Percentiles rank a stretch among this genome's conserved stretches.
These are phyloP conservation scores for Myotis daubentonii DNA, from an alignment of 2,797 vertebrate genomes.

Conservation along the genomic window DNA sequence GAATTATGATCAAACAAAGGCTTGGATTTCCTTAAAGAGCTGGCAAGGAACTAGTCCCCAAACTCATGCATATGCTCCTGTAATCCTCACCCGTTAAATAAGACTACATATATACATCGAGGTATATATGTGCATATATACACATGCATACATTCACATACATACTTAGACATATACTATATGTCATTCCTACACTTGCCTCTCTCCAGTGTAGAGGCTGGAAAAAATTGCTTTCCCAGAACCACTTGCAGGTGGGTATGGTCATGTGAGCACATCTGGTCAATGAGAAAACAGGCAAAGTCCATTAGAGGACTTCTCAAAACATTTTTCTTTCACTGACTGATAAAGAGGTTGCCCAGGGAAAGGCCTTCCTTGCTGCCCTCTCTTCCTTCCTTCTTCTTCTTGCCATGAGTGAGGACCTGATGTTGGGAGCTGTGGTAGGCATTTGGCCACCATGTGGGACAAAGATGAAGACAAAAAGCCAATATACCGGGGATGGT, in stretches of 20 bases:
- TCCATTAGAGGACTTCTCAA: background rate
- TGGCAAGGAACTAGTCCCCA: background rate
- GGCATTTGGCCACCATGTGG: background rate
- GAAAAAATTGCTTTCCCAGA: background rate
- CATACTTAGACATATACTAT: background rate
- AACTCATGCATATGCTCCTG: background rate
- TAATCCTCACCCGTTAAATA: background rate
- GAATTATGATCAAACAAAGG: background rate
- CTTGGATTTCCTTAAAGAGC: slow-evolving; percentile 38
- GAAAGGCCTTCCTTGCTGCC: background rate
- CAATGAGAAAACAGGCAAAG: background rate
- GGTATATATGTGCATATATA: background rate
- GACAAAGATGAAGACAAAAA: background rate
- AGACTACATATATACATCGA: background rate
- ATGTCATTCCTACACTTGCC: background rate
- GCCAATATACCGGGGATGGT: background rate
- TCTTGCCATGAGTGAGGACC: background rate
- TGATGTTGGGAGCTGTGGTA: background rate
- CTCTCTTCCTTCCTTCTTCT: background rate
- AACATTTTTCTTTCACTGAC: background rate
- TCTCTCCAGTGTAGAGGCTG: background rate
- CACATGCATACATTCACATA: background rate
- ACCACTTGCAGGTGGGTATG: background rate
- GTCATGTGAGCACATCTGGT: background rate
- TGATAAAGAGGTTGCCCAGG: background rate